These are phyloP conservation scores for Emydoidea blandingii DNA, from an alignment of 2,797 vertebrate genomes.

Conservation along the genomic window DNA sequence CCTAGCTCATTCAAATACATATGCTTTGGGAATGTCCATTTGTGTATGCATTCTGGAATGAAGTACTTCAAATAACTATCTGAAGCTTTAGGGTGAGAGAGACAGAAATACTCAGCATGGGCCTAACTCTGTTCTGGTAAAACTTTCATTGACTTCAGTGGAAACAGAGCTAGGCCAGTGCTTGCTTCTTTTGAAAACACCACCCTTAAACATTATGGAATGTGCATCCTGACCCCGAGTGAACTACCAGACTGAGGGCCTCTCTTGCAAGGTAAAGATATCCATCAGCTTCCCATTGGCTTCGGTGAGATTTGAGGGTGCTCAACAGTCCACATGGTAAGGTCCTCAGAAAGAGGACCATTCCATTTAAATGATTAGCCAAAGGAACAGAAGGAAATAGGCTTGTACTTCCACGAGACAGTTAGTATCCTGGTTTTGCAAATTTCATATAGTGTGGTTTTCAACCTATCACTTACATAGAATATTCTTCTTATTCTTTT, in stretches of 20 bases:
- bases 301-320: neutral
- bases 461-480: neutral
- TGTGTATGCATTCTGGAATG: neutral
- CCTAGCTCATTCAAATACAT: neutral
- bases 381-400: neutral
- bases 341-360: fast-evolving
- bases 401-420: fast-evolving
- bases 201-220: neutral
- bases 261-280: neutral
- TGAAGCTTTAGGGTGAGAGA: neutral
- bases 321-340: fast-evolving
- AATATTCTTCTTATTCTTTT: neutral
- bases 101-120: neutral
- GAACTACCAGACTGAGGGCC: no score
- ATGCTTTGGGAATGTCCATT: neutral
- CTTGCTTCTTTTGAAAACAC: neutral
- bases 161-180: neutral
- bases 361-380: neutral
- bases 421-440: neutral
- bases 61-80: neutral
- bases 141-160: neutral
- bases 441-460: neutral
- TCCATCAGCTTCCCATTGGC: neutral
- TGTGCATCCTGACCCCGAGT: neutral
- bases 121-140: neutral